A percentile compares a stretch with the other conserved stretches of the same genome.
These are phyloP conservation scores for Trisateles emortualis DNA, from an alignment of 2,888 invertebrate genomes.

Conservation along the genomic window DNA sequence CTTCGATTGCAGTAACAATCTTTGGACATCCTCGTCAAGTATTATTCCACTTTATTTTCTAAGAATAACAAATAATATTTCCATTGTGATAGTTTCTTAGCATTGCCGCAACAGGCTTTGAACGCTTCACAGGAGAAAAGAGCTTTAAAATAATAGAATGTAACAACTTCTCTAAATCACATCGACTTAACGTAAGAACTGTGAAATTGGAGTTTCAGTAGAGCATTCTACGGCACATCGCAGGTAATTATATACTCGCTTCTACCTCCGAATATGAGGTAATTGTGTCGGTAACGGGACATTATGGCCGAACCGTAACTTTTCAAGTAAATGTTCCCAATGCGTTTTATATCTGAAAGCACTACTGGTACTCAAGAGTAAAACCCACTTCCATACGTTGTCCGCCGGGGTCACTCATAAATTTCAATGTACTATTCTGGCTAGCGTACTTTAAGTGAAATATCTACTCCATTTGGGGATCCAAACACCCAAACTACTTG, in stretches of 20 bases:
- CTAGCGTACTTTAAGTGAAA: conserved; percentile 78
- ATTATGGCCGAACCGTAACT: conserved; percentile 29
- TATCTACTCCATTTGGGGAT: conserved; percentile 77
- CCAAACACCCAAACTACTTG: conserved; percentile 71
- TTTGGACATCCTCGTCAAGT: conserved; percentile 18
- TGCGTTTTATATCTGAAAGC: conserved; percentile 66
- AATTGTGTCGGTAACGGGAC: conserved; percentile 26
- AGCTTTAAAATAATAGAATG: conserved; percentile 68
- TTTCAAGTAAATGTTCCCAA: conserved; percentile 56
- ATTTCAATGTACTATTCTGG: conserved; percentile 79
- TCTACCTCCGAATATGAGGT: conserved; percentile 21
- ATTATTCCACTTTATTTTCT: conserved; percentile 14
- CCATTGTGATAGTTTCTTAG: conserved; percentile 23
- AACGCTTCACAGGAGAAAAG: conserved; percentile 44
- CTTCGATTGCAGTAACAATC: conserved; percentile 21
- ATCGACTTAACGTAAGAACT: conserved; percentile 72
- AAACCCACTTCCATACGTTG: conserved; percentile 66
- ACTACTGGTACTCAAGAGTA: conserved; percentile 62
- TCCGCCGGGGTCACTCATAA: conserved; percentile 77
- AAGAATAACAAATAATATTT: conserved; percentile 2
- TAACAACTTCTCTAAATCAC: conserved; percentile 65
- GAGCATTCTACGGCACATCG: conserved; percentile 18
- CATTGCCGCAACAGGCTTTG: conserved; percentile 27
- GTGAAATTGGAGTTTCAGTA: conserved; percentile 69
- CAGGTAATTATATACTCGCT: conserved; percentile 40